Conservation (phyloP, 2,797 vertebrate genomes). For the Pyrocephalus nanus region DNA sequence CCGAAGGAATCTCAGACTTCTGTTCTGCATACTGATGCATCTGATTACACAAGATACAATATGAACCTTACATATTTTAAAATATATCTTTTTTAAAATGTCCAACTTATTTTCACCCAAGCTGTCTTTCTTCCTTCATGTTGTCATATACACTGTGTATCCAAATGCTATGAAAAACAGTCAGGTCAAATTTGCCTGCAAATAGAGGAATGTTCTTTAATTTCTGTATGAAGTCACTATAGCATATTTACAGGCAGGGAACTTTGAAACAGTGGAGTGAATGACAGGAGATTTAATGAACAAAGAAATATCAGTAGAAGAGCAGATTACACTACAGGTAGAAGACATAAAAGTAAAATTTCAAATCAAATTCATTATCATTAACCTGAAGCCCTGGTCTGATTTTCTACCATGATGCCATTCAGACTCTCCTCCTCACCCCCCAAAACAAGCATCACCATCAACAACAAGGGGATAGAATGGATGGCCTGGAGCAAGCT, state of each 20-base stretch:
- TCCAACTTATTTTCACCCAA: neutral
- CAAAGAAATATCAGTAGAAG: neutral
- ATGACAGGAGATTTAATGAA: neutral
- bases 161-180: neutral
- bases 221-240: neutral
- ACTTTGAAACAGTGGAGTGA: neutral
- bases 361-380: neutral
- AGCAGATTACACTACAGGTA: neutral
- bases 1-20: neutral
- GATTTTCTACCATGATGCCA: neutral
- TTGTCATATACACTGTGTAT: neutral
- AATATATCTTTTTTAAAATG: neutral
- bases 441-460: neutral
- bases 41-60: neutral
- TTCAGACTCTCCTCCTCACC: neutral
- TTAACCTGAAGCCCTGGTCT: neutral
- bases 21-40: constrained; percentile 20
- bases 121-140: neutral
- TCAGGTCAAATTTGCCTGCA: neutral
- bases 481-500: neutral
- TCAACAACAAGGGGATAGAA: neutral
- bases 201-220: neutral
- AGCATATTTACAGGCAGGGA: neutral
- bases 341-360: neutral
- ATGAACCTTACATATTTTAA: neutral